phyloP scores from a whole-genome alignment of 2,113 vertebrate genomes.

The Otus sunia region DNA sequence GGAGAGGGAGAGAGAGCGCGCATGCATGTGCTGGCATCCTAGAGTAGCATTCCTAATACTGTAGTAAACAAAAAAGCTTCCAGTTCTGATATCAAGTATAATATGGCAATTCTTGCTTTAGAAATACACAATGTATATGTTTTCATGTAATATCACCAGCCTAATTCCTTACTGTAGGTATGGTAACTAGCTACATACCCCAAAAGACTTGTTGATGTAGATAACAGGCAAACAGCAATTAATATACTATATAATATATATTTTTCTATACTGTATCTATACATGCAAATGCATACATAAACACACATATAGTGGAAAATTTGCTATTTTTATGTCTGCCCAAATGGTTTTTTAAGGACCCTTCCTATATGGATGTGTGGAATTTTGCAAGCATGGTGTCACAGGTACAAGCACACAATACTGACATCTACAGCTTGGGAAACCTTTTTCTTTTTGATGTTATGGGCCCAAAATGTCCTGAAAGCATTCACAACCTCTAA shows the following conservation, averaged over 20 bases:
- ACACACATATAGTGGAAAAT: background rate
- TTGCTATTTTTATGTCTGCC: background rate
- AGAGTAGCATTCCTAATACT: background rate
- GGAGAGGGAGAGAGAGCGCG: background rate
- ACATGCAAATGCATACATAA: background rate
- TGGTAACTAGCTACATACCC: background rate
- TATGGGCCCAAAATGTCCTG: background rate
- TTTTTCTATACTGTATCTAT: background rate
- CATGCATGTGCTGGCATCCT: background rate
- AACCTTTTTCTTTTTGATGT: background rate
- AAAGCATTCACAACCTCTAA: background rate
- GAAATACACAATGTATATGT: rapidly evolving
- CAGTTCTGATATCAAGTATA: background rate
- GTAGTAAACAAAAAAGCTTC: background rate
- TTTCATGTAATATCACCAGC: background rate
- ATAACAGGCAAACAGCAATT: background rate
- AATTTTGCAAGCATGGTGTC: background rate
- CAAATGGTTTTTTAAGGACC: background rate
- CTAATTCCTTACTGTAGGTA: background rate
- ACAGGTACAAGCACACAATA: background rate
- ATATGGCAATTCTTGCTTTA: background rate
- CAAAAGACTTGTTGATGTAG: background rate
- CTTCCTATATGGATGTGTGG: background rate
- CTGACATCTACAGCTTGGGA: background rate
- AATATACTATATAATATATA: background rate